These are phyloP conservation scores for Aphidius gifuensis DNA, from an alignment of 1,140 invertebrate genomes.

Conservation along the genomic window DNA sequence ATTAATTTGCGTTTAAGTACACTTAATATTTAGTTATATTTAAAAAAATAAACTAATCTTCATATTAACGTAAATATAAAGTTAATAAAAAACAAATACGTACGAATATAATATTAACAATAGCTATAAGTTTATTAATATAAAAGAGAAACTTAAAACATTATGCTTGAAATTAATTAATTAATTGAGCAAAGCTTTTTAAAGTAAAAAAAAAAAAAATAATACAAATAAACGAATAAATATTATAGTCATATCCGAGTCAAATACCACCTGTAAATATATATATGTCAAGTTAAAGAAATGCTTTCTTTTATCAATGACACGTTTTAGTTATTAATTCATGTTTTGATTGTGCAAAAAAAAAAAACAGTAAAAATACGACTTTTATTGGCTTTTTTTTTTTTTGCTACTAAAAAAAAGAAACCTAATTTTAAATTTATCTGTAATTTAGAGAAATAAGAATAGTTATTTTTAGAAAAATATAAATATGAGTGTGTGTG, in stretches of 20 bases:
- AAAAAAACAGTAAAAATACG: no score
- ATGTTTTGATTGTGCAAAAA: not conserved
- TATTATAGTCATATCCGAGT: slow-evolving; percentile 53
- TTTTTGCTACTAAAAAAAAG: no score
- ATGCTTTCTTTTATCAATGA: slow-evolving; percentile 5
- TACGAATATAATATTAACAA: slow-evolving; percentile 31
- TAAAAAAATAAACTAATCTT: not conserved
- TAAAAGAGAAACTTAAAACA: not conserved
- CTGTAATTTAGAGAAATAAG: no score
- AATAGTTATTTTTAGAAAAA: no score
- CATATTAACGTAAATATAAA: no score
- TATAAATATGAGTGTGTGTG: no score
- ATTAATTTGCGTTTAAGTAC: slow-evolving; percentile 46
- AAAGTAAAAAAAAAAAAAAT: slow-evolving; percentile 29
- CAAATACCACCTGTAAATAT: slow-evolving; percentile 51
- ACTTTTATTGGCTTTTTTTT: no score
- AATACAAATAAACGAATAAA: slow-evolving; percentile 36
- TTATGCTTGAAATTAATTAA: no score
- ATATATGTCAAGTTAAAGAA: slow-evolving; percentile 29
- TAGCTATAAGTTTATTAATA: slow-evolving; percentile 20
- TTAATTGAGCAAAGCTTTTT: no score
- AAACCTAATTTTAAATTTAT: no score
- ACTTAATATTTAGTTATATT: slow-evolving; percentile 41
- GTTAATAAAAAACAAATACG: slow-evolving; percentile 15
- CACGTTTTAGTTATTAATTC: slow-evolving; percentile 4